Evolutionary conservation across 2,888 invertebrate species (phyloP).

Genomic region (Pilophorus perplexus): DNA sequence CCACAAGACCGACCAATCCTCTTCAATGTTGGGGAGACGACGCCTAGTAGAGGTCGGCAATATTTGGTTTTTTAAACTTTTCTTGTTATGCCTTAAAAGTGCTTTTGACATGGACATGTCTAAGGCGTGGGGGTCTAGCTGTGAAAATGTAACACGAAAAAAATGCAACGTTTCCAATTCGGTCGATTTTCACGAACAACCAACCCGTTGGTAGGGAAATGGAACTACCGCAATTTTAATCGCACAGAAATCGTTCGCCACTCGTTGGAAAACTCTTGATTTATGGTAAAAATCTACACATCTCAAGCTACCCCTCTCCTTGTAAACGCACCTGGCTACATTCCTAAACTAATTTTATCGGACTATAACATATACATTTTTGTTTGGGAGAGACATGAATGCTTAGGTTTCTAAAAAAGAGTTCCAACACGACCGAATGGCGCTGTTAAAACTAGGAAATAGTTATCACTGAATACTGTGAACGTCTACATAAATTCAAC

Average conservation of each 20-base stretch:
- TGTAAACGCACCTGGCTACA: neutral
- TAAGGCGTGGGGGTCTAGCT: neutral
- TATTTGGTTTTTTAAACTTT: too few relatives aligned
- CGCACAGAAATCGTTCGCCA: neutral
- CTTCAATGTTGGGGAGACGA: too few relatives aligned
- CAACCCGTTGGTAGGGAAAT: too few relatives aligned
- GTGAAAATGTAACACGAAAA: too few relatives aligned
- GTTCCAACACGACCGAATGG: neutral
- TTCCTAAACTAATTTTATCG: too few relatives aligned
- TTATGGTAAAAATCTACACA: too few relatives aligned
- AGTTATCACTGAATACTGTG: neutral
- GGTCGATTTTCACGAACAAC: too few relatives aligned
- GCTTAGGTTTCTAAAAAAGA: neutral
- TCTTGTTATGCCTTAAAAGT: too few relatives aligned
- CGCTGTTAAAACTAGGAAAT: neutral
- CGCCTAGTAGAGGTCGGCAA: too few relatives aligned
- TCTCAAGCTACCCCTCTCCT: neutral
- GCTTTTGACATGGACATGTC: neutral
- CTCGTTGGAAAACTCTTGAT: too few relatives aligned
- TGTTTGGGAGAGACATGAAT: neutral
- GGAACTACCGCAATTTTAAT: neutral
- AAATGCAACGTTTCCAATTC: too few relatives aligned
- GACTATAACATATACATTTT: neutral
- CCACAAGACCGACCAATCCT: too few relatives aligned
- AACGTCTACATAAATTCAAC: conserved; percentile 1